These are phyloP conservation scores for Epinephelus coioides DNA, from an alignment of 2,797 vertebrate species.

Conservation along the genomic window DNA sequence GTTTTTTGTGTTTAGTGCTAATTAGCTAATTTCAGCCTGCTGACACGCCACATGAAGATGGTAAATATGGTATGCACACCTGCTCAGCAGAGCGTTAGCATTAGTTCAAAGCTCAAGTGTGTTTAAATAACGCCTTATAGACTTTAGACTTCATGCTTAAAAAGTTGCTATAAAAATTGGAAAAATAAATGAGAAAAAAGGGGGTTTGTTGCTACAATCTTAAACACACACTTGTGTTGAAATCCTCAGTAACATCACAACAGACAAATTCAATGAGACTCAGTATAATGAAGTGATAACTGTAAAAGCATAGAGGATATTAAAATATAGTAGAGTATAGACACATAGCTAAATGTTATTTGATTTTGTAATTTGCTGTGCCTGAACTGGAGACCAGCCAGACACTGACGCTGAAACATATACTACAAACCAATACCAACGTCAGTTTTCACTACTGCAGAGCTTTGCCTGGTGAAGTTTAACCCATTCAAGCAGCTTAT, in stretches of 20 bases:
- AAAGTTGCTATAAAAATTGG: not conserved
- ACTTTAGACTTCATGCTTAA: too few species aligned
- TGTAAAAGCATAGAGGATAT: not conserved
- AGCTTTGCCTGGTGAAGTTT: not conserved
- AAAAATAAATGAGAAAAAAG: not conserved
- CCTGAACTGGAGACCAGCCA: not conserved
- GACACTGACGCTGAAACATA: not conserved
- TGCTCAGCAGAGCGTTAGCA: too few species aligned
- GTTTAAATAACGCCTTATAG: too few species aligned
- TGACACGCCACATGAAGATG: too few species aligned
- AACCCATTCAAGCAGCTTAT: not conserved
- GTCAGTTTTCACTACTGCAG: not conserved
- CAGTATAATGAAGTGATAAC: not conserved
- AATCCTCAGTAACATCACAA: not conserved
- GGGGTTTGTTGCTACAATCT: too few species aligned
- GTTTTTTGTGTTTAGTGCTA: not conserved
- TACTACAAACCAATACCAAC: not conserved
- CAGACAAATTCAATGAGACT: not conserved
- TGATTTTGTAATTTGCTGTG: not conserved
- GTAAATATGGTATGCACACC: too few species aligned
- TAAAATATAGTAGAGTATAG: not conserved
- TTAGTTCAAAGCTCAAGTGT: too few species aligned
- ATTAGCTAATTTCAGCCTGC: too few species aligned
- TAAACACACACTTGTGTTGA: not conserved
- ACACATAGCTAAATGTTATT: not conserved